Conservation (phyloP, 2,113 vertebrate genomes). For the Istiophorus platypterus region DNA sequence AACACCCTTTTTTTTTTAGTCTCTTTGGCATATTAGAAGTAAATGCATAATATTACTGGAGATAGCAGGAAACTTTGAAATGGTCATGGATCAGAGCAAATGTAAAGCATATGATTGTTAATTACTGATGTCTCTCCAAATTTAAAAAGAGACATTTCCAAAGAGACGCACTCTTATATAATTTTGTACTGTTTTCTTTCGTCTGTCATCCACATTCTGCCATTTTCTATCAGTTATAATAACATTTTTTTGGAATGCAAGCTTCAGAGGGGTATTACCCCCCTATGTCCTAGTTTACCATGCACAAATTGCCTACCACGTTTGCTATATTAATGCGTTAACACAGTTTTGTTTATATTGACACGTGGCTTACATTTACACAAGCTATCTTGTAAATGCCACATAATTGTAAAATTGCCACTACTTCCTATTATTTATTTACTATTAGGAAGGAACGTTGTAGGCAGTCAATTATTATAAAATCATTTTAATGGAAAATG, state of each 20-base stretch:
- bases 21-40: slow-evolving; percentile 1
- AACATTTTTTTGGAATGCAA: neutral
- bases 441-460: no score
- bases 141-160: neutral
- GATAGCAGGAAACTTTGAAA: neutral
- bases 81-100: neutral
- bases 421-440: neutral
- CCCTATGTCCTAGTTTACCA: no score
- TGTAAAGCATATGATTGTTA: neutral
- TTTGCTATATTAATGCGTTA: neutral
- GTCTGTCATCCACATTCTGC: neutral
- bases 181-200: neutral
- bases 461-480: no score
- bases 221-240: no score
- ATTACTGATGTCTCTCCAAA: neutral
- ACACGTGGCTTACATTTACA: neutral
- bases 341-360: neutral
- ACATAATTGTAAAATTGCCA: neutral
- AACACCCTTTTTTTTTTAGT: slow-evolving; percentile 20
- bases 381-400: neutral
- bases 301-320: no score
- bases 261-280: neutral
- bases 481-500: no score
- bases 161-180: neutral
- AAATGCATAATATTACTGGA: neutral